Percentiles rank a stretch among this genome's conserved stretches.
phyloP scores from a whole-genome alignment of 35 echinoderm and acorn worm genomes.

The Eucidaris tribuloides region DNA sequence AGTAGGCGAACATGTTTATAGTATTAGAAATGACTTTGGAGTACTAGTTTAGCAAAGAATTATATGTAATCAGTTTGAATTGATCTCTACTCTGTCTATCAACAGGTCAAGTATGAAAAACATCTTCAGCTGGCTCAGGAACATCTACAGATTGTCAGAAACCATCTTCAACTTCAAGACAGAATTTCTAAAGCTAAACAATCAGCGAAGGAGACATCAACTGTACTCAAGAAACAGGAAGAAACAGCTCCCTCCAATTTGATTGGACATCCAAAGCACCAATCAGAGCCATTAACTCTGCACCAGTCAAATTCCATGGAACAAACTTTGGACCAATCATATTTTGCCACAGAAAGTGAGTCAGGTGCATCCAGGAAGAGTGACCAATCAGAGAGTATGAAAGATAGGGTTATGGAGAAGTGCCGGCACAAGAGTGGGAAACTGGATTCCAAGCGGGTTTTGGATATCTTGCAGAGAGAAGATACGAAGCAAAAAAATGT shows the following conservation, averaged over 20 bases:
- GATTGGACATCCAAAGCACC: too few relatives aligned
- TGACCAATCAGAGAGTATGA: constrained; percentile 23
- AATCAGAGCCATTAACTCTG: too few relatives aligned
- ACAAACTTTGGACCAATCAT: too few relatives aligned
- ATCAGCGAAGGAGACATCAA: too few relatives aligned
- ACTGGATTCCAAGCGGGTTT: neutral
- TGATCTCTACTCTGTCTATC: too few relatives aligned
- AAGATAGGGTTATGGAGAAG: constrained; percentile 17
- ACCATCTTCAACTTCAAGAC: constrained; percentile 1
- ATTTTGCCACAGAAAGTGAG: neutral
- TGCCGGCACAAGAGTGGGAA: constrained; percentile 25
- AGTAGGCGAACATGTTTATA: too few relatives aligned
- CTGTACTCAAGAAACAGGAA: too few relatives aligned
- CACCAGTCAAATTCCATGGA: too few relatives aligned
- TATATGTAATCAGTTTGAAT: too few relatives aligned
- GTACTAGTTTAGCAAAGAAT: too few relatives aligned
- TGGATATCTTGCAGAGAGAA: constrained; percentile 16
- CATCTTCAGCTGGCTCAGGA: neutral
- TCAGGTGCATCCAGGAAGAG: neutral
- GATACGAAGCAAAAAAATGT: neutral
- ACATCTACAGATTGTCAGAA: constrained; percentile 2
- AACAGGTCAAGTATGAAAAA: constrained; percentile 15
- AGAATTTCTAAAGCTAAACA: neutral
- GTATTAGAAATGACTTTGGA: too few relatives aligned
- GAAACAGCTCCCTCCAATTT: too few relatives aligned